These are phyloP conservation scores for Pleuronectes platessa DNA, from an alignment of 2,113 vertebrate genomes.

Conservation along the genomic window DNA sequence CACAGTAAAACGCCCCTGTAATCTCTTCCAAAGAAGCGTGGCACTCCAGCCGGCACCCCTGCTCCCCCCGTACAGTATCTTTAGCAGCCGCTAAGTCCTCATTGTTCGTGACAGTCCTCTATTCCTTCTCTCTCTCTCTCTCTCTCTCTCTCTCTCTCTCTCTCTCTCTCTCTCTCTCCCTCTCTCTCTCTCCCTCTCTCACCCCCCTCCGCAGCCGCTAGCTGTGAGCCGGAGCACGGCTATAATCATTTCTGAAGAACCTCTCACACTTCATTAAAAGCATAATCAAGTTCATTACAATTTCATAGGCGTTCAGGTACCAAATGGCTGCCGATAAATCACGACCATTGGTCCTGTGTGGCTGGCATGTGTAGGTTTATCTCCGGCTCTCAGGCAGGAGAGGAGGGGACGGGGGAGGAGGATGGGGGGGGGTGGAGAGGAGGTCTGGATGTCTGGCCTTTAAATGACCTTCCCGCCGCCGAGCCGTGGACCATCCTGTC, in stretches of 20 bases:
- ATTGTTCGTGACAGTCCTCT: constrained; percentile 43
- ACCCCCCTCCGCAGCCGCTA: constrained; percentile 16
- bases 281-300: constrained; percentile 87
- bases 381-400: constrained; percentile 75
- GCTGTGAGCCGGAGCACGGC: constrained; percentile 61
- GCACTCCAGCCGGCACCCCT: constrained; percentile 26
- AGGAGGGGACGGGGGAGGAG: constrained; percentile 37
- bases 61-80: constrained; percentile 20
- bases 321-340: constrained; percentile 84
- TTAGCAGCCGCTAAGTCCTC: constrained; percentile 49
- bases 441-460: constrained; percentile 69
- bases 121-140: constrained; percentile 13
- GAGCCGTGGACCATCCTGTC: constrained; percentile 43
- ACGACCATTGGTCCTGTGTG: constrained; percentile 73
- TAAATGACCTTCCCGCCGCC: constrained; percentile 73
- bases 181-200: constrained; percentile 11
- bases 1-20: constrained; percentile 56
- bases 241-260: constrained; percentile 80
- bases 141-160: constrained; percentile 7
- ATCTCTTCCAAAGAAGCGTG: constrained; percentile 56
- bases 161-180: neutral
- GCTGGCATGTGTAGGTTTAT: constrained; percentile 77
- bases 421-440: constrained; percentile 10
- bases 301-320: constrained; percentile 84
- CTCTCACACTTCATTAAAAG: constrained; percentile 86